phyloP scores from a whole-genome alignment of 2,113 vertebrate species.

The Haemorhous mexicanus region DNA sequence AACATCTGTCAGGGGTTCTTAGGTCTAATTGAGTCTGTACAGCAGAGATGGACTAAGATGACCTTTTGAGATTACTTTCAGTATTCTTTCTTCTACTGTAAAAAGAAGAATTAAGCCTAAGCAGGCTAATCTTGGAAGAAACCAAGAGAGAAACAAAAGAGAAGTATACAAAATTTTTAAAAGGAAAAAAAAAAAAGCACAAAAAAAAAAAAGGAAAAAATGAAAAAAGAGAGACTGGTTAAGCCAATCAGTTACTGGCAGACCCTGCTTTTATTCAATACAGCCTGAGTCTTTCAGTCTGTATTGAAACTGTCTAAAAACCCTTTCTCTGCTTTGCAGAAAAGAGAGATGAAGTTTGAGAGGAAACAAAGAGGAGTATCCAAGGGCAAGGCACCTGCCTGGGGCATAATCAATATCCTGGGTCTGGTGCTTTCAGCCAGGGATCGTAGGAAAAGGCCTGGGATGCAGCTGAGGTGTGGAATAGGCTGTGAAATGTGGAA shows the following conservation, averaged over 20 bases:
- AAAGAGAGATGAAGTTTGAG: background rate
- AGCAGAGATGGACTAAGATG: background rate
- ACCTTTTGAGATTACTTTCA: constrained; percentile 11
- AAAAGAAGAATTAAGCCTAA: constrained; percentile 33
- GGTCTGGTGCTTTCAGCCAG: background rate
- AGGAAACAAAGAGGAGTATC: background rate
- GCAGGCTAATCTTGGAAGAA: constrained; percentile 18
- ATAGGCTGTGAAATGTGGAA: background rate
- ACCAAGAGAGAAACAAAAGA: background rate
- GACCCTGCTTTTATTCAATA: background rate
- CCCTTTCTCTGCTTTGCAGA: background rate
- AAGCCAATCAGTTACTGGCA: background rate
- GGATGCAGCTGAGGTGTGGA: background rate
- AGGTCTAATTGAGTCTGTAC: background rate
- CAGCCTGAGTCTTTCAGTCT: background rate
- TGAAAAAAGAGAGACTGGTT: rapidly evolving
- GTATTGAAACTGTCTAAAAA: background rate
- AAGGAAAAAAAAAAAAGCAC: background rate
- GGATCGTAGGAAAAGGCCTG: background rate
- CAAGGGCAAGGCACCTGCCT: background rate
- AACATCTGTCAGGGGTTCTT: constrained; percentile 39
- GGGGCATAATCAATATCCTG: rapidly evolving
- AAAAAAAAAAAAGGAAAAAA: no score
- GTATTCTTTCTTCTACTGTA: background rate
- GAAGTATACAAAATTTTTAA: background rate